Conservation (phyloP, 2,888 invertebrate genomes). For the Apamea monoglypha region DNA sequence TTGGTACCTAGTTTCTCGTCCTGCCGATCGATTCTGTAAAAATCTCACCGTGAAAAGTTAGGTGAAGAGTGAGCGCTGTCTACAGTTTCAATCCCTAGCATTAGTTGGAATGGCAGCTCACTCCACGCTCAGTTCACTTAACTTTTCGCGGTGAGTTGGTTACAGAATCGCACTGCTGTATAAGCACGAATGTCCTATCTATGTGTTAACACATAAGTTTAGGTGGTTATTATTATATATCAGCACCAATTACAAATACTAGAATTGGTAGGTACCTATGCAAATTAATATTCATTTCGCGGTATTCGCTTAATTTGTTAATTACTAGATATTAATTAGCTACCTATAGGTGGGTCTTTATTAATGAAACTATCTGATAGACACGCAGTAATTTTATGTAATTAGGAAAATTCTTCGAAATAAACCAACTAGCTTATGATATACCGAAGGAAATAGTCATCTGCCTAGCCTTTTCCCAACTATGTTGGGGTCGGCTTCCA, state of each 20-base stretch:
- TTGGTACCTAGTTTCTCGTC: not conserved
- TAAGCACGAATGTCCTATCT: not conserved
- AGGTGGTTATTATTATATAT: not conserved
- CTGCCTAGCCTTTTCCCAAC: no score
- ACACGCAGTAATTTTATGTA: not conserved
- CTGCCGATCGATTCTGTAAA: no score
- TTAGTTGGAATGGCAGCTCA: no score
- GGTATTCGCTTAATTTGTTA: conserved; percentile 8
- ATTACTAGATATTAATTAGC: conserved; percentile 9
- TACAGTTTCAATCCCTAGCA: no score
- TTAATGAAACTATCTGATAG: not conserved
- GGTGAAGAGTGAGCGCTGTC: no score
- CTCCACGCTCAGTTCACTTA: no score
- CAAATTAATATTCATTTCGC: not conserved
- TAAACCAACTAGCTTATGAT: no score
- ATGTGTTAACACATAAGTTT: not conserved
- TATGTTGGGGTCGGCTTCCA: no score
- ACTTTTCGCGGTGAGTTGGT: no score
- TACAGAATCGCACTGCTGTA: no score
- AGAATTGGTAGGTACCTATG: not conserved
- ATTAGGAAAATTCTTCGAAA: not conserved
- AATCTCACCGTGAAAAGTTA: no score
- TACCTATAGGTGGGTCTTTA: not conserved
- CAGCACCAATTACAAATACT: conserved; percentile 25
- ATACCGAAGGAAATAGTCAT: not conserved